Conservation (phyloP, 1,140 invertebrate genomes). For the Goniozus legneri region DNA sequence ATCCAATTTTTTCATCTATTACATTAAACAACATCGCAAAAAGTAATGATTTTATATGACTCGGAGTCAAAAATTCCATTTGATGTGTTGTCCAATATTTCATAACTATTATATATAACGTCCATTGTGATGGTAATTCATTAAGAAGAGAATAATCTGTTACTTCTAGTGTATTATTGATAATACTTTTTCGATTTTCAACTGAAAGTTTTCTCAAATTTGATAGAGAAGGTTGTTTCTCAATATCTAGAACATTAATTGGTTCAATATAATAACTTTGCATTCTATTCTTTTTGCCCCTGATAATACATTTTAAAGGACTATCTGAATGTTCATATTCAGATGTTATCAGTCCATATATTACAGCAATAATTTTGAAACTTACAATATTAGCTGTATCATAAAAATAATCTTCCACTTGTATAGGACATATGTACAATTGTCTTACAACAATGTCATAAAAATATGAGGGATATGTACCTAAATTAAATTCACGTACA, state of each 20-base stretch:
- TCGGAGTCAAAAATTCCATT: conserved; percentile 42
- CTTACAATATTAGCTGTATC: conserved; percentile 61
- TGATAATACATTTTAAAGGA: conserved; percentile 41
- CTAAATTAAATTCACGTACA: conserved; percentile 58
- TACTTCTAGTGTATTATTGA: too few relatives aligned
- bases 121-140: conserved; percentile 59
- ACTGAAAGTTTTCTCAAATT: neutral
- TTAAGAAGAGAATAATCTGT: too few relatives aligned
- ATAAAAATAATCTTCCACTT: conserved; percentile 68
- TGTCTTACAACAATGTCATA: conserved; percentile 65
- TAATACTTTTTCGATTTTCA: too few relatives aligned
- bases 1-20: conserved; percentile 58
- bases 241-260: neutral
- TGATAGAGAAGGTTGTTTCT: too few relatives aligned
- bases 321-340: conserved; percentile 12
- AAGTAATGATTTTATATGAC: conserved; percentile 61
- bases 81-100: conserved; percentile 64
- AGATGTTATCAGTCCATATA: conserved; percentile 60
- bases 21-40: conserved; percentile 61
- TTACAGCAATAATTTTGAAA: conserved; percentile 62
- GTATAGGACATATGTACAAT: conserved; percentile 65
- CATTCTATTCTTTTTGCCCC: conserved; percentile 33
- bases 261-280: neutral
- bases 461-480: conserved; percentile 60
- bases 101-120: conserved; percentile 61